A percentile compares a stretch with the other conserved stretches of the same genome.
These are phyloP conservation scores for Megaustenia siamemsis DNA, from an alignment of 2,888 invertebrate species.

Conservation along the genomic window DNA sequence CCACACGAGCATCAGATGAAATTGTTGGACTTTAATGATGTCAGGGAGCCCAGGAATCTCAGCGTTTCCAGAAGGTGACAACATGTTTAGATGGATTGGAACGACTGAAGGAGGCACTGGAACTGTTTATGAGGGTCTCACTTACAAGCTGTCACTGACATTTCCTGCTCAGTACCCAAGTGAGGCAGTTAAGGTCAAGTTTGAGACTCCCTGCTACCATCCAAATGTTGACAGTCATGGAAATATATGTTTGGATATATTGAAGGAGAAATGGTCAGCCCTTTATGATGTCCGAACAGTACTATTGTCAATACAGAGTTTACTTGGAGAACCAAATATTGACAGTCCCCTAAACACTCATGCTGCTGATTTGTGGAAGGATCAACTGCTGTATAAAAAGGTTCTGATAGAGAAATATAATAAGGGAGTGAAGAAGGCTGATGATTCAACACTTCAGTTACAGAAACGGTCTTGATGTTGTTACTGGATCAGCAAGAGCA, in stretches of 20 bases:
- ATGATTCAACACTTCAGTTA: slow-evolving; percentile 6
- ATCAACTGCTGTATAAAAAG: slow-evolving; percentile 91
- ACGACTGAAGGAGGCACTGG: slow-evolving; percentile 94
- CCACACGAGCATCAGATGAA: too few relatives aligned
- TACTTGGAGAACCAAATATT: slow-evolving; percentile 95
- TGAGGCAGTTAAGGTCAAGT: slow-evolving; percentile 91
- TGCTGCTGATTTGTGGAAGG: slow-evolving; percentile 93
- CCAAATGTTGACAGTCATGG: slow-evolving; percentile 92
- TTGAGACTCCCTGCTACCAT: slow-evolving; percentile 95
- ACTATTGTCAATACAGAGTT: slow-evolving; percentile 93
- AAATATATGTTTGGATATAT: slow-evolving; percentile 95
- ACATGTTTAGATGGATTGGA: slow-evolving; percentile 96
- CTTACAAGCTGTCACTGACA: slow-evolving; percentile 92
- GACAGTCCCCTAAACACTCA: slow-evolving; percentile 94
- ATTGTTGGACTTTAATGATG: too few relatives aligned
- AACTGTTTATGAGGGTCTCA: slow-evolving; percentile 93
- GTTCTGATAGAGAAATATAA: slow-evolving; percentile 48
- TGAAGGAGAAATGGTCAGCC: slow-evolving; percentile 98
- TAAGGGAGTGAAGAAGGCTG: slow-evolving; percentile 16
- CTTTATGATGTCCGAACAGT: slow-evolving; percentile 96
- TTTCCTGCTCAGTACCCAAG: slow-evolving; percentile 97
- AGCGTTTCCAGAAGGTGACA: slow-evolving; percentile 97
- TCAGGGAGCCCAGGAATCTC: slow-evolving; percentile 86
- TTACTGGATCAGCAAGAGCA: too few relatives aligned
- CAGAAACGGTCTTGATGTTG: slow-evolving; percentile 37